phyloP scores from a whole-genome alignment of 1,140 invertebrate species.

The Olivierus martensii region DNA sequence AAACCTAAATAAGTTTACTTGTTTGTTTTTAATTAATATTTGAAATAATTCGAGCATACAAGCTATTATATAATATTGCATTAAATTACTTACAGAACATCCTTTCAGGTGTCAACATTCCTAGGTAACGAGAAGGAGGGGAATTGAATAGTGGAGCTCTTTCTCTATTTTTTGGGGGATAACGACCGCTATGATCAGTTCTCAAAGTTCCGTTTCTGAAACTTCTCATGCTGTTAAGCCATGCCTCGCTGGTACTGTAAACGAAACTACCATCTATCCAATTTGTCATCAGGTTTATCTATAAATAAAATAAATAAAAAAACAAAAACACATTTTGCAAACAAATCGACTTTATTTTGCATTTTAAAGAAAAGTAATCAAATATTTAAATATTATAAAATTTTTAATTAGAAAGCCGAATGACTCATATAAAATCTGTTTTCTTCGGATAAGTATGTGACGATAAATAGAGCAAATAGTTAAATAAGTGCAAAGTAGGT shows the following conservation, averaged over 20 bases:
- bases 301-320: constrained; percentile 3
- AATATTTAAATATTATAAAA: too few relatives aligned
- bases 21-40: too few relatives aligned
- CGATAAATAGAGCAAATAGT: too few relatives aligned
- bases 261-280: constrained; percentile 99
- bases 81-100: constrained; percentile 68
- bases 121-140: constrained; percentile 77
- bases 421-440: too few relatives aligned
- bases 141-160: constrained; percentile 87
- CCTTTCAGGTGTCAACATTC: constrained; percentile 75
- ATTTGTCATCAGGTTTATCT: constrained; percentile 94
- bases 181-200: constrained; percentile 46
- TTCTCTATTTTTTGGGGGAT: constrained; percentile 80
- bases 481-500: too few relatives aligned
- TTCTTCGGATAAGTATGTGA: too few relatives aligned
- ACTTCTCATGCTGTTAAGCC: constrained; percentile 85
- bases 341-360: neutral
- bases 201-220: constrained; percentile 79
- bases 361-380: too few relatives aligned
- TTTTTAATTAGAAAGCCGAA: too few relatives aligned
- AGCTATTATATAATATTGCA: too few relatives aligned
- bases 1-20: too few relatives aligned
- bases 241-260: constrained; percentile 92
- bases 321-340: neutral
- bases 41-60: too few relatives aligned